phyloP scores from a whole-genome alignment of 2,888 invertebrate species.

The Meiosimyza decipiens region DNA sequence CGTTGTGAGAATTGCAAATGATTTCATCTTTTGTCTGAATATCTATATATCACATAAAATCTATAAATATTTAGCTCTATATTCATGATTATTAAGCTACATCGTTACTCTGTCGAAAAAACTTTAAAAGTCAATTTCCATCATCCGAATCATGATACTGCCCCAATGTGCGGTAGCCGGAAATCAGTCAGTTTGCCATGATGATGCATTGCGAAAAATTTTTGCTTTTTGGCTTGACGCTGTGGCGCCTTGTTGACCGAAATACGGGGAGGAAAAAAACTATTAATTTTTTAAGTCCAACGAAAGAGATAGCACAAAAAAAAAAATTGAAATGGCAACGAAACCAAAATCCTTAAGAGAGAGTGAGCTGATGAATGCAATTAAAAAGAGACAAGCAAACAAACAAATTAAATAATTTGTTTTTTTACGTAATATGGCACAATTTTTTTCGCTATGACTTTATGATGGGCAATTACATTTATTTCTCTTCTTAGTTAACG shows the following conservation, averaged over 20 bases:
- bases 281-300: conserved; percentile 22
- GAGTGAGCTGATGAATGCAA: not conserved
- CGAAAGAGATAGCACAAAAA: not conserved
- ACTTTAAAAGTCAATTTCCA: no score
- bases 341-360: not conserved
- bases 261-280: not conserved
- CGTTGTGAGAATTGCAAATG: no score
- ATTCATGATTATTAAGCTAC: no score
- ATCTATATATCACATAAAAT: no score
- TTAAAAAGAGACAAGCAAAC: not conserved
- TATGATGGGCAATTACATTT: no score
- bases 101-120: no score
- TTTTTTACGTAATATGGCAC: no score
- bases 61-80: no score
- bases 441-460: no score
- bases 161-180: conserved; percentile 12
- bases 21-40: no score
- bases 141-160: not conserved
- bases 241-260: conserved; percentile 34
- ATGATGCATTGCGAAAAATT: conserved; percentile 14
- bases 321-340: not conserved
- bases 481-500: no score
- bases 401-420: not conserved
- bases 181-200: conserved; percentile 16
- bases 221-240: conserved; percentile 22